These are phyloP conservation scores for Chitala chitala DNA, from an alignment of 2,113 vertebrate species.

Conservation along the genomic window DNA sequence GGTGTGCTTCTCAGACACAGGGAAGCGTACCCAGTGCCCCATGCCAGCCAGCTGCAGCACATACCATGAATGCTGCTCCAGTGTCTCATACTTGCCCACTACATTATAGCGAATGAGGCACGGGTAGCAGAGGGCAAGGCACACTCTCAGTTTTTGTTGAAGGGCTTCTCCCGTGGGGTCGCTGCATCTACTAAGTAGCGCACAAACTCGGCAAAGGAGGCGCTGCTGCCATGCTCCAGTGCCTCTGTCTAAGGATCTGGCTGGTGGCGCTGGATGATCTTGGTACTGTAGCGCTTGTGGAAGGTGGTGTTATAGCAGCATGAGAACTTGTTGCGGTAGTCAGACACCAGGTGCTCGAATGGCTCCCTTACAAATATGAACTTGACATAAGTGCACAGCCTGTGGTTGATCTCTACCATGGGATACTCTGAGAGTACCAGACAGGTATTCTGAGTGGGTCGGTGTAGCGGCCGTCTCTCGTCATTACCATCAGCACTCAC, in stretches of 20 bases:
- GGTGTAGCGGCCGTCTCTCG: slow-evolving; percentile 58
- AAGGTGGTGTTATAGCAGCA: slow-evolving; percentile 85
- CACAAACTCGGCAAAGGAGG: slow-evolving; percentile 88
- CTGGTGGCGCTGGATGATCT: slow-evolving; percentile 80
- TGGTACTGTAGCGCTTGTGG: slow-evolving; percentile 83
- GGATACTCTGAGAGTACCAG: slow-evolving; percentile 77
- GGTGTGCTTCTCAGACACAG: slow-evolving; percentile 65
- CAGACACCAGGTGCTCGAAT: slow-evolving; percentile 86
- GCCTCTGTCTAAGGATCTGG: slow-evolving; percentile 62
- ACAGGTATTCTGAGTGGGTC: slow-evolving; percentile 78
- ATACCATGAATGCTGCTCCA: slow-evolving; percentile 82
- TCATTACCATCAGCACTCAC: slow-evolving; percentile 84
- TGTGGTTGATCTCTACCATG: slow-evolving; percentile 76
- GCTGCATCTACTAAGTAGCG: slow-evolving; percentile 85
- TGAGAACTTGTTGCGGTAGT: slow-evolving; percentile 88
- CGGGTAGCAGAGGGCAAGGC: slow-evolving; percentile 86
- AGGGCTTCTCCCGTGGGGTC: slow-evolving; percentile 79
- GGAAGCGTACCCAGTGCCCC: slow-evolving; percentile 66
- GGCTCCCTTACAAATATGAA: slow-evolving; percentile 90
- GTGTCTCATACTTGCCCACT: slow-evolving; percentile 92
- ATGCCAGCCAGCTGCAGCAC: slow-evolving; percentile 76
- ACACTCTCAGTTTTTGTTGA: slow-evolving; percentile 94
- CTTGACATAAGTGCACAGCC: slow-evolving; percentile 85
- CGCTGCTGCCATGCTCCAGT: slow-evolving; percentile 73
- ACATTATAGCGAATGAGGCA: slow-evolving; percentile 87